These are phyloP conservation scores for Elgaria multicarinata DNA, from an alignment of 2,113 vertebrate genomes.

Conservation along the genomic window DNA sequence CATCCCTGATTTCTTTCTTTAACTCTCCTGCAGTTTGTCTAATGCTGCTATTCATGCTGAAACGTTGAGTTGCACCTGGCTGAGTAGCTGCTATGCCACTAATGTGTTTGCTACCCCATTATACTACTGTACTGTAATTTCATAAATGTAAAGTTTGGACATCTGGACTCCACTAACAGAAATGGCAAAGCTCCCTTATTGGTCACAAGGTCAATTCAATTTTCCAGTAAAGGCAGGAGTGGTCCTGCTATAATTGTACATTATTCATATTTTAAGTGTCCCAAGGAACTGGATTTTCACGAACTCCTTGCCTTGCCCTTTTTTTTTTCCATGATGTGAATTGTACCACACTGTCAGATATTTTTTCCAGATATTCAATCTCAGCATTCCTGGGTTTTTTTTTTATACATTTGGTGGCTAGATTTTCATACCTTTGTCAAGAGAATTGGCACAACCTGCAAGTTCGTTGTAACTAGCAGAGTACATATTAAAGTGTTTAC, in stretches of 20 bases:
- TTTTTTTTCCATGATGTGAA: constrained; percentile 51
- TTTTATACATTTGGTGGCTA: constrained; percentile 43
- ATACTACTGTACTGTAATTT: background rate
- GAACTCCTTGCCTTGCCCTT: constrained; percentile 47
- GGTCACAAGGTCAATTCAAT: constrained; percentile 9
- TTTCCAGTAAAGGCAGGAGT: constrained; percentile 41
- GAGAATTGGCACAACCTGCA: constrained; percentile 30
- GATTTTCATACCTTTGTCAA: constrained; percentile 44
- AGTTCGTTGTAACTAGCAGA: background rate
- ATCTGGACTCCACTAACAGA: background rate
- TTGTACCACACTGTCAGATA: constrained; percentile 48
- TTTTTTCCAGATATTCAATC: constrained; percentile 58
- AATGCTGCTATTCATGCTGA: background rate
- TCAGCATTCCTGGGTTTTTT: constrained; percentile 69
- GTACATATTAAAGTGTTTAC: background rate
- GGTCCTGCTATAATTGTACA: constrained; percentile 47
- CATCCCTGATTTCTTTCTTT: background rate
- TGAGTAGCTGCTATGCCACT: background rate
- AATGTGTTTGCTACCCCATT: constrained; percentile 6
- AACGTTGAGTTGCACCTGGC: background rate
- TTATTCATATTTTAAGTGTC: constrained; percentile 51
- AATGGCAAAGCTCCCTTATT: constrained; percentile 3
- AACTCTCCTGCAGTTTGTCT: background rate
- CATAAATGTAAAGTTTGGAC: background rate
- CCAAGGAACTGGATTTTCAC: constrained; percentile 58